A percentile compares a stretch with the other conserved stretches of the same genome.
Evolutionary conservation across 2,113 vertebrate genomes (phyloP).

Genomic region (Corythoichthys intestinalis): DNA sequence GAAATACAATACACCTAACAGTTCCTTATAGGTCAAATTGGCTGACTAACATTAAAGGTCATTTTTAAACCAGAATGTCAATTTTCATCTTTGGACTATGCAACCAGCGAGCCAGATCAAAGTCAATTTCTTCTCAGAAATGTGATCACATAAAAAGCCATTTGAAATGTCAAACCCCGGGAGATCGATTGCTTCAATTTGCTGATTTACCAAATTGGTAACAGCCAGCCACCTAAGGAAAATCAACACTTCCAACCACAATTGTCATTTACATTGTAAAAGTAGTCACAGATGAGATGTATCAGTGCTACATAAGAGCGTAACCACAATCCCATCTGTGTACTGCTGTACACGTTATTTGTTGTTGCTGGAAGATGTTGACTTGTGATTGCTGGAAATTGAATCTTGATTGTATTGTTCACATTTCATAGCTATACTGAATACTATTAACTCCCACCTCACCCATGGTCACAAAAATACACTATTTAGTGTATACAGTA

Average conservation of each 20-base stretch:
- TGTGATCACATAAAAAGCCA: conserved; percentile 44
- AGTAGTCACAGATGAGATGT: conserved; percentile 4
- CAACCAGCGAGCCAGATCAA: conserved; percentile 30
- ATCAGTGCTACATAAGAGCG: not conserved
- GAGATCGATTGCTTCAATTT: conserved; percentile 40
- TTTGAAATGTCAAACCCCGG: conserved; percentile 48
- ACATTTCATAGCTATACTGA: not conserved
- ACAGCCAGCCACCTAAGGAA: conserved; percentile 8
- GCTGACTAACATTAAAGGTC: conserved; percentile 26
- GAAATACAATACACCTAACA: not conserved
- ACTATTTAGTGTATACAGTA: not conserved
- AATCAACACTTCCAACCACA: conserved; percentile 22
- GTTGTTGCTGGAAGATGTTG: not conserved
- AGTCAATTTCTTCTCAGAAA: conserved; percentile 44
- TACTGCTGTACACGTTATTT: not conserved
- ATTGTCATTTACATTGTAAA: not conserved
- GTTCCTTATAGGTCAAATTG: conserved; percentile 25
- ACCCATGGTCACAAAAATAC: not conserved
- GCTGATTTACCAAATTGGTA: conserved; percentile 35
- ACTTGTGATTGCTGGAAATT: not conserved
- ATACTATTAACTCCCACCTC: not conserved
- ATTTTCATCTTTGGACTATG: conserved; percentile 41
- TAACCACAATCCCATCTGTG: not conserved
- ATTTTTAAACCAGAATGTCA: conserved; percentile 44
- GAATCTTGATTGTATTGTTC: not conserved